phyloP scores from a whole-genome alignment of 2,797 vertebrate genomes.

The Microhierax caerulescens region DNA sequence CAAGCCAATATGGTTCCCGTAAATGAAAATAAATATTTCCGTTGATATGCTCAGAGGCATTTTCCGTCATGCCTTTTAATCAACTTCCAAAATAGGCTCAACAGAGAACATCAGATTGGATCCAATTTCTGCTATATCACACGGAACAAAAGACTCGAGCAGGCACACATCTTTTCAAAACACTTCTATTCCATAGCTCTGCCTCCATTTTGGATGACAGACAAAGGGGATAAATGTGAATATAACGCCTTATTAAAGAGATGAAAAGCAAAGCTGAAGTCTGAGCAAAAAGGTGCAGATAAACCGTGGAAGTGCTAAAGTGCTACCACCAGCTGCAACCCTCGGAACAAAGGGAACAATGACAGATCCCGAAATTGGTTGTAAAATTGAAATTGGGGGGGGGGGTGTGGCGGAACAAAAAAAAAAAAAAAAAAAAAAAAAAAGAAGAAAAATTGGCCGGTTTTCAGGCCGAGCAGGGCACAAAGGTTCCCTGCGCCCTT shows the following conservation, averaged over 20 bases:
- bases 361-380: not conserved
- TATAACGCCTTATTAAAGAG: not conserved
- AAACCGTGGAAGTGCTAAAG: conserved; percentile 57
- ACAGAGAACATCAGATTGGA: not conserved
- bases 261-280: not conserved
- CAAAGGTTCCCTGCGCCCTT: not conserved
- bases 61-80: conserved; percentile 29
- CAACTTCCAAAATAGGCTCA: not conserved
- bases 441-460: not conserved
- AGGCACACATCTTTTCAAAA: conserved; percentile 11
- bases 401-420: too few species aligned
- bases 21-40: not conserved
- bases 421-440: too few species aligned
- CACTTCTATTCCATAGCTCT: conserved; percentile 27
- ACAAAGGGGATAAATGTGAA: conserved; percentile 22
- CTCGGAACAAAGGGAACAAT: conserved; percentile 46
- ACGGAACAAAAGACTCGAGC: conserved; percentile 27
- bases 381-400: not conserved
- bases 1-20: not conserved
- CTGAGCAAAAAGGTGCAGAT: not conserved
- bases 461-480: not conserved
- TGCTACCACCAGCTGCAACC: not conserved
- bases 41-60: not conserved
- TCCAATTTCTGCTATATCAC: not conserved
- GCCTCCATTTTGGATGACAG: conserved; percentile 65